A percentile compares a stretch with the other conserved stretches of the same genome.
Conservation (phyloP, 1,140 invertebrate species). For the Cydia fagiglandana region DNA sequence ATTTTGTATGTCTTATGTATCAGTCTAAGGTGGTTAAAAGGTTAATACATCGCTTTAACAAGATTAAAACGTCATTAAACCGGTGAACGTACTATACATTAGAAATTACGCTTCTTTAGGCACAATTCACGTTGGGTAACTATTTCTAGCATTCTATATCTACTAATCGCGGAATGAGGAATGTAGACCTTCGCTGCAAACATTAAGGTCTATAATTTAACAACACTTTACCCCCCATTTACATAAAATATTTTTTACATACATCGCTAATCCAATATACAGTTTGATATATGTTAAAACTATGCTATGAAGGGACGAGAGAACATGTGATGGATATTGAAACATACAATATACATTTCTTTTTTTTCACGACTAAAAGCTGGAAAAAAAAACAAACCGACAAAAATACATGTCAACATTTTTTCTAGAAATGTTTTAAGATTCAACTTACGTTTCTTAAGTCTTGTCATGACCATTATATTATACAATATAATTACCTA, state of each 20-base stretch:
- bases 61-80: constrained; percentile 14
- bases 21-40: no score
- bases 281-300: constrained; percentile 32
- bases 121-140: constrained; percentile 71
- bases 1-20: no score
- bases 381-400: no score
- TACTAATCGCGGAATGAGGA: constrained; percentile 51
- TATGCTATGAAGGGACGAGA: constrained; percentile 45
- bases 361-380: no score
- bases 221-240: constrained; percentile 7
- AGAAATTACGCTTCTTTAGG: constrained; percentile 60
- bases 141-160: constrained; percentile 69
- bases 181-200: constrained; percentile 17
- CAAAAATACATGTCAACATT: no score
- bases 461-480: background rate
- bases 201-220: constrained; percentile 23
- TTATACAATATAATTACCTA: no score
- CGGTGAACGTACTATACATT: constrained; percentile 16
- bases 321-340: constrained; percentile 42
- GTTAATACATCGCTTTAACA: background rate
- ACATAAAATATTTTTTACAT: constrained; percentile 17
- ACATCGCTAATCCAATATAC: constrained; percentile 31
- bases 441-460: background rate
- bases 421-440: no score
- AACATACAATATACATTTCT: background rate